These are phyloP conservation scores for Hylaeus volcanicus DNA, from an alignment of 1,140 invertebrate genomes.

Conservation along the genomic window DNA sequence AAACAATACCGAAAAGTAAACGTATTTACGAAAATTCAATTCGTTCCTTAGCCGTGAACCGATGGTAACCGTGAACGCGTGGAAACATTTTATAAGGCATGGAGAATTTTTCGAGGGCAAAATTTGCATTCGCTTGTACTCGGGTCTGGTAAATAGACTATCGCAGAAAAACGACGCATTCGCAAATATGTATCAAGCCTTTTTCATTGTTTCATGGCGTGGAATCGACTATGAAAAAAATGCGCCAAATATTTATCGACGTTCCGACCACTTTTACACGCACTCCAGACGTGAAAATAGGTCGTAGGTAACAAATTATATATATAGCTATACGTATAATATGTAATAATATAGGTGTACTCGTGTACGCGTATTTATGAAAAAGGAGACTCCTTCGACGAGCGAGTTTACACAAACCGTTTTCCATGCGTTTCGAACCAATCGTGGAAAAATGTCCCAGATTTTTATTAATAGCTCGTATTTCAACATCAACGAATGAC, in stretches of 20 bases:
- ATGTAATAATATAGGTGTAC: no score
- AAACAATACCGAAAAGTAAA: conserved; percentile 8
- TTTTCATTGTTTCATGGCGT: conserved; percentile 25
- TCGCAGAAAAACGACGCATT: conserved; percentile 1
- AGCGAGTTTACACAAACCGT: conserved; percentile 13
- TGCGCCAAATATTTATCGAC: conserved; percentile 27
- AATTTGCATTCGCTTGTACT: conserved; percentile 16
- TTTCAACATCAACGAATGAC: conserved; percentile 27
- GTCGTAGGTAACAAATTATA: not conserved
- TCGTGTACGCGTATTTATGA: no score
- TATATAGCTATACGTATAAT: no score
- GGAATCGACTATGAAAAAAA: conserved; percentile 10
- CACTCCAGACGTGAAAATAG: conserved; percentile 1
- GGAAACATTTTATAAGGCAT: not conserved
- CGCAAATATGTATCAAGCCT: conserved; percentile 28
- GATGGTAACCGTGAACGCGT: no score
- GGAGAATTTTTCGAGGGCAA: not conserved
- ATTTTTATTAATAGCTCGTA: conserved; percentile 40
- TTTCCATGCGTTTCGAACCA: not conserved
- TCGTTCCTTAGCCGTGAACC: not conserved
- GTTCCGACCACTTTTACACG: not conserved
- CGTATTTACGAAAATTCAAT: conserved; percentile 22
- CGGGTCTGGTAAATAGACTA: conserved; percentile 19
- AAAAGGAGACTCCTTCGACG: conserved; percentile 1
- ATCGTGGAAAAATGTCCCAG: conserved; percentile 18